Conservation (phyloP, 2,113 vertebrate species). For the Ahaetulla prasina region DNA sequence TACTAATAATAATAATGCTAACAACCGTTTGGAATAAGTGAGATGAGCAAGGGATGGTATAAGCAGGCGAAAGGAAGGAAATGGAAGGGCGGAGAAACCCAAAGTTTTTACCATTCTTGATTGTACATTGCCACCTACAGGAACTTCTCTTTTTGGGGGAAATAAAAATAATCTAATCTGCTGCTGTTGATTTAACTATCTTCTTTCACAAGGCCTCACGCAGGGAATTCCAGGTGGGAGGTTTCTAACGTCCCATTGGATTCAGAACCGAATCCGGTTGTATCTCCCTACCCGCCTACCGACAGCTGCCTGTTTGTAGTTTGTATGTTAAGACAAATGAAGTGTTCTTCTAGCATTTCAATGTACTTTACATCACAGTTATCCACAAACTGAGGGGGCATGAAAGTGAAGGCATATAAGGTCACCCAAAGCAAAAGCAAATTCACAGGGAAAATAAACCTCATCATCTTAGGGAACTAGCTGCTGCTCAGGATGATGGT, state of each 20-base stretch:
- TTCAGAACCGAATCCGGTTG: not conserved
- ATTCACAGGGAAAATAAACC: not conserved
- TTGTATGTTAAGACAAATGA: not conserved
- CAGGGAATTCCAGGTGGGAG: not conserved
- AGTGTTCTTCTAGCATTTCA: not conserved
- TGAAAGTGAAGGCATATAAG: not conserved
- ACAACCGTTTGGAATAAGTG: conserved; percentile 51
- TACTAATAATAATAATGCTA: not conserved
- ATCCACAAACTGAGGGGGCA: not conserved
- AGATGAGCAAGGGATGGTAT: conserved; percentile 34
- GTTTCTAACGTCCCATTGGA: not conserved
- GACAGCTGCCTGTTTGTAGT: not conserved
- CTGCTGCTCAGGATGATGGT: not conserved
- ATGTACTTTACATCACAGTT: too few relatives aligned
- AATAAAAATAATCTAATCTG: not conserved
- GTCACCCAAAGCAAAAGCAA: not conserved
- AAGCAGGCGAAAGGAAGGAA: conserved; percentile 45
- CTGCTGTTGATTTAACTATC: not conserved
- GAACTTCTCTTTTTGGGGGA: conserved; percentile 19
- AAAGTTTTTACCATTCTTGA: conserved; percentile 57
- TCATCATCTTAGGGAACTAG: not conserved
- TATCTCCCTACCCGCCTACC: not conserved
- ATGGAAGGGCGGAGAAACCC: conserved; percentile 26
- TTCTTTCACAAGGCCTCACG: not conserved
- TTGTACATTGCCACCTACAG: conserved; percentile 75